These are phyloP conservation scores for Syritta pipiens DNA, from an alignment of 2,888 invertebrate genomes.

Conservation along the genomic window DNA sequence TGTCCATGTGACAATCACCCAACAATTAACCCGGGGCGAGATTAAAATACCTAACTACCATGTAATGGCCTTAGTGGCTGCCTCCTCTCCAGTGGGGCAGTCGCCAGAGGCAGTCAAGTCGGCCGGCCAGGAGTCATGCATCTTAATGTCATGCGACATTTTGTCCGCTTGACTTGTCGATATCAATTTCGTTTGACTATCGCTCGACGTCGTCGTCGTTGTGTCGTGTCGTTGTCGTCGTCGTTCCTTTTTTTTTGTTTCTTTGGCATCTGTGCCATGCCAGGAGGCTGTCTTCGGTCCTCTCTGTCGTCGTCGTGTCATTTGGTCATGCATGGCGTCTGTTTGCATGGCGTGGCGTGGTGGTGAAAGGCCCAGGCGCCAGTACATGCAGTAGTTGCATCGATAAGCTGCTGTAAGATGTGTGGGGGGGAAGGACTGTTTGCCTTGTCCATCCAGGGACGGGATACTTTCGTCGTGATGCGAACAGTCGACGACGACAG, in stretches of 20 bases:
- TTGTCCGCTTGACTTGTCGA: constrained; percentile 60
- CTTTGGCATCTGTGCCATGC: constrained; percentile 14
- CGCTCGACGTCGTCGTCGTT: constrained; percentile 6
- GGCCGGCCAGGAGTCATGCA: constrained; percentile 26
- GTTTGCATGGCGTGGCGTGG: background rate
- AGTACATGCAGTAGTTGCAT: constrained; percentile 30
- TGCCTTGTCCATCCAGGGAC: no score
- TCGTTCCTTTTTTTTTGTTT: constrained; percentile 10
- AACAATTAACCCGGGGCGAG: constrained; percentile 57
- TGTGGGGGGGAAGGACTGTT: no score
- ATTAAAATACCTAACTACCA: constrained; percentile 38
- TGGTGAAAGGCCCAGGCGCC: constrained; percentile 57
- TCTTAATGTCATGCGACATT: constrained; percentile 50
- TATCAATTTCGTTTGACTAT: constrained; percentile 52
- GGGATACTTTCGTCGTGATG: no score
- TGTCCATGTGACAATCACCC: constrained; percentile 48
- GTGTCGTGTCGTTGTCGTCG: constrained; percentile 6
- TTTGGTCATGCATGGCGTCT: constrained; percentile 31
- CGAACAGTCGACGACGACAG: no score
- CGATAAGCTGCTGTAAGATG: constrained; percentile 31
- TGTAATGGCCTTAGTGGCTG: constrained; percentile 19
- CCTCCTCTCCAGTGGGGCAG: no score
- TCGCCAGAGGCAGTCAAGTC: no score
- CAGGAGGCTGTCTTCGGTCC: no score
- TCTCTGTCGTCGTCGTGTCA: no score